phyloP scores from a whole-genome alignment of 1,140 invertebrate species.

The Palaemon carinicauda region DNA sequence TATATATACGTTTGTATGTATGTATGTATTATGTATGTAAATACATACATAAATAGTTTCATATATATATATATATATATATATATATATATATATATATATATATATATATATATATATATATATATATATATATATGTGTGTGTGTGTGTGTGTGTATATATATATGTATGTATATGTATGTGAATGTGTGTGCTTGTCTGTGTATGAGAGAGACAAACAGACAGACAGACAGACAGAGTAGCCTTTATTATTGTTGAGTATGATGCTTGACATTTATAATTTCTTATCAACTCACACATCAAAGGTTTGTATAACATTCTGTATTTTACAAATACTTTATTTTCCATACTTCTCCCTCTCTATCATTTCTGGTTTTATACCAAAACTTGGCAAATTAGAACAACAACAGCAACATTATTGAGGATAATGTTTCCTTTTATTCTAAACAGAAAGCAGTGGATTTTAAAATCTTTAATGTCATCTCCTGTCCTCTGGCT shows the following conservation, averaged over 20 bases:
- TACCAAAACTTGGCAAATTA: too few species aligned
- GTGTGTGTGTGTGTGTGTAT: not conserved
- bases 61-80: not conserved
- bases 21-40: slow-evolving; percentile 3
- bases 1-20: not conserved
- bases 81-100: not conserved
- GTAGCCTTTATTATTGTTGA: too few species aligned
- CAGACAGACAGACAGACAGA: not conserved
- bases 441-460: not conserved
- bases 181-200: not conserved
- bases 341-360: too few species aligned
- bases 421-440: too few species aligned
- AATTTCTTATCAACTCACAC: too few species aligned
- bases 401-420: not conserved
- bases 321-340: too few species aligned
- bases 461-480: not conserved
- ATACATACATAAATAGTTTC: not conserved
- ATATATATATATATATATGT: not conserved
- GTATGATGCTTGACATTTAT: too few species aligned
- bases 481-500: not conserved
- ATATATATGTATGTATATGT: not conserved
- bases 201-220: not conserved
- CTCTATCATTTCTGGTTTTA: too few species aligned
- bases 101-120: slow-evolving; percentile 21
- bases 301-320: too few species aligned